Evolutionary conservation across 2,797 vertebrate species (phyloP), one percentile per base, ranked within the genome.

Genomic region (Sebastes kiyomatsui): DNA sequence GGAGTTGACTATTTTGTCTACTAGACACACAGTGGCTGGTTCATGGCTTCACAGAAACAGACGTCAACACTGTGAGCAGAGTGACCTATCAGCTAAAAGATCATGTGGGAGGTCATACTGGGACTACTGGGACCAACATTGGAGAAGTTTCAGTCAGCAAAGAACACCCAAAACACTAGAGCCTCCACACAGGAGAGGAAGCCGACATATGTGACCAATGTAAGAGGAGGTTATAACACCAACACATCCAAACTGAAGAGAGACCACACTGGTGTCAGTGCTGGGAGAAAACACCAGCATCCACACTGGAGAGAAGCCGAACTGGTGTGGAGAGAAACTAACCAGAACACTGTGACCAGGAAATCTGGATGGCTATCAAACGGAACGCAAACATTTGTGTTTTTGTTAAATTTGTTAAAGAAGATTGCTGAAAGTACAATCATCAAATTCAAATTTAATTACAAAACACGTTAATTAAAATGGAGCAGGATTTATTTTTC

Each of bases 1-100:
- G 46, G 22, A 56, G 61, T 14, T 14, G 16, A 59, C 35, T 38
- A 20, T 71, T 38, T 5, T 54, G 46, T 74, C 65, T 55, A 62
- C 32, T n/a, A 8, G 54, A 72, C 7, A 55, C 69, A 72, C 80
- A 72, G 62, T 49, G 75, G 56, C 33, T n/a, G 62, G 68, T 67
- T 72, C 55, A 55, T n/a, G 71, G 65, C 46, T 75, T 75, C 33
- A 65, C 58, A 62, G 56, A 33, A 49, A 64, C 59, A 64, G 55
- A 68, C 25, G 2, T 3, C 35, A 46, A 59, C 54, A 27, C 74
- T 3, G 27, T 33, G 65, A 68, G 27, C n/a, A 20, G n/a, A 59
- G 56, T 2, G 75, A 35, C 38, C 27, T 8, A 16, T n/a, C 16
- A 35, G 30, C 20, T 33, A 2, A 6, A 25, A 25, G 20, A 49